Evolutionary conservation across 2,113 vertebrate genomes (phyloP).

Genomic region (Alethe castanea): DNA sequence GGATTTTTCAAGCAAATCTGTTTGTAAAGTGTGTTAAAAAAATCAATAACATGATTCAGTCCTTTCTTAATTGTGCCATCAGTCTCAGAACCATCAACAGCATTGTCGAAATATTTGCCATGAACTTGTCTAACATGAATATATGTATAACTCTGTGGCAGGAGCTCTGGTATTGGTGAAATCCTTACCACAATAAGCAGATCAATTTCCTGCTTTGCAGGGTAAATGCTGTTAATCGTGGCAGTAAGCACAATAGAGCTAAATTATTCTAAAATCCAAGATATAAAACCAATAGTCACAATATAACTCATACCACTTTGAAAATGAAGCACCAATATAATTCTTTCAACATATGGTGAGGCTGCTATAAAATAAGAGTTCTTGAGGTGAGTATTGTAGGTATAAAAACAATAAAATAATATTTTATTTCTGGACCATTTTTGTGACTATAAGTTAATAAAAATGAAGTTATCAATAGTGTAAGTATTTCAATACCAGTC

Average conservation of each 20-base stretch:
- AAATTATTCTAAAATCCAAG: background rate
- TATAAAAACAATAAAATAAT: background rate
- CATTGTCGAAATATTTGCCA: background rate
- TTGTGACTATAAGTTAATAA: background rate
- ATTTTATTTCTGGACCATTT: background rate
- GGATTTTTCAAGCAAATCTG: conserved; percentile 83
- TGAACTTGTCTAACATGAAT: background rate
- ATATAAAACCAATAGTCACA: background rate
- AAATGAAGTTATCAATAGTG: background rate
- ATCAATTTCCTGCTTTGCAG: background rate
- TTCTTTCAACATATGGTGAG: background rate
- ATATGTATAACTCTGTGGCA: background rate
- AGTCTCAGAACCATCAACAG: background rate
- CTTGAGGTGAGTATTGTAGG: background rate
- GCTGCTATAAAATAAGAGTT: background rate
- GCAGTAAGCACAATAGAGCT: background rate
- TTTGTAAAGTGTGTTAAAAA: conserved; percentile 52
- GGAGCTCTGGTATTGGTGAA: background rate
- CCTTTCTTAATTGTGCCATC: background rate
- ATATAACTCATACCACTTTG: background rate
- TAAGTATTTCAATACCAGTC: background rate
- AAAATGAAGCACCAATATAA: background rate
- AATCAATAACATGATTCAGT: background rate
- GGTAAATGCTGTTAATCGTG: background rate
- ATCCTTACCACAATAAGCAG: background rate